A percentile compares a stretch with the other conserved stretches of the same genome.
phyloP scores from a whole-genome alignment of 1,140 invertebrate genomes.

The Archivesica marissinica region DNA sequence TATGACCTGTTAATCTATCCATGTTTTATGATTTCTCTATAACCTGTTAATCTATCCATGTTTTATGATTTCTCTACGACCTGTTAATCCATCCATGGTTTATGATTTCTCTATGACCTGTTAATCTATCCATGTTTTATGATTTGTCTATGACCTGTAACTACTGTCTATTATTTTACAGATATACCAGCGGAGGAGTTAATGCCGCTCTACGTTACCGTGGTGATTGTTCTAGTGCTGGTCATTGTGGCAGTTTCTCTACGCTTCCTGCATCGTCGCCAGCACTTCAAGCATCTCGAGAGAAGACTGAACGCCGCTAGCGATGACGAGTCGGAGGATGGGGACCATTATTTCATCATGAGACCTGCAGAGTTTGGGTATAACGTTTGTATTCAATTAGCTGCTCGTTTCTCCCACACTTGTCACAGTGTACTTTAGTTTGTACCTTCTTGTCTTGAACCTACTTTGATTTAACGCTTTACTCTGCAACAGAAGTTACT shows the following conservation, averaged over 20 bases:
- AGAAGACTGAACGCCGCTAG: not conserved
- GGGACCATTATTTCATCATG: constrained; percentile 52
- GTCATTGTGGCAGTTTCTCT: not conserved
- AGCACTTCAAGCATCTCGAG: constrained; percentile 37
- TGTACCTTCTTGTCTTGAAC: too few species aligned
- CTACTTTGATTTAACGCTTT: too few species aligned
- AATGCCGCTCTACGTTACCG: not conserved
- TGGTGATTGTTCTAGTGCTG: not conserved
- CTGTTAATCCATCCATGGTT: too few species aligned
- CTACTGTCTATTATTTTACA: not conserved
- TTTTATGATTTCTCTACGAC: too few species aligned
- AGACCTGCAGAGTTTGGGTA: not conserved
- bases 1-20: too few species aligned
- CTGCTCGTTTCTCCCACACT: too few species aligned
- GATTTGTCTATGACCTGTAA: not conserved
- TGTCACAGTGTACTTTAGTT: too few species aligned
- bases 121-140: not conserved
- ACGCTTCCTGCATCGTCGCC: not conserved
- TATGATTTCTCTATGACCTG: too few species aligned
- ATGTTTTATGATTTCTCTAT: not conserved
- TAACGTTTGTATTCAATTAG: not conserved
- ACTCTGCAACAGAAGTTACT: too few species aligned
- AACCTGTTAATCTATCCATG: too few species aligned
- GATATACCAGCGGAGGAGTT: not conserved
- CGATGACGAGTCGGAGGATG: constrained; percentile 6